These are phyloP conservation scores for Macquaria ambigua DNA, from an alignment of 2,113 vertebrate genomes.

Conservation along the genomic window DNA sequence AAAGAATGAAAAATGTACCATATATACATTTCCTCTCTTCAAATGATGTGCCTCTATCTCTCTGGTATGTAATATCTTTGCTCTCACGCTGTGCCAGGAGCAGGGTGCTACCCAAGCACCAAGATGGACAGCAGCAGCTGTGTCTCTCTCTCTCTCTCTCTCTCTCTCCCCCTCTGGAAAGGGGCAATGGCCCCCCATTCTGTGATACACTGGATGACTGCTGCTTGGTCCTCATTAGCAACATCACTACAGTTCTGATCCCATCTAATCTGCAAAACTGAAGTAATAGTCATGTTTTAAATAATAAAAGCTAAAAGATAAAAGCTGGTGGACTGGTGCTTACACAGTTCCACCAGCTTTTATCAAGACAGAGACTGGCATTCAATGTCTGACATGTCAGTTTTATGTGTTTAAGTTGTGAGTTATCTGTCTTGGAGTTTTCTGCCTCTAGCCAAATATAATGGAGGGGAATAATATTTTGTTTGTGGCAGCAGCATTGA, in stretches of 20 bases:
- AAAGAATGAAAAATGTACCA: background rate
- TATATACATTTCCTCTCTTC: constrained; percentile 3
- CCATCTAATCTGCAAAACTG: constrained; percentile 12
- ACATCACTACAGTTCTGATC: constrained; percentile 28
- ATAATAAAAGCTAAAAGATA: too few relatives aligned
- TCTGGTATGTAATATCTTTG: constrained; percentile 38
- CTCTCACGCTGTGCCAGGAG: constrained; percentile 42
- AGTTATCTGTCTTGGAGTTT: background rate
- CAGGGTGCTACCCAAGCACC: constrained; percentile 16
- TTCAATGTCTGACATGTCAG: background rate
- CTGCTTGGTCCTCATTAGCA: constrained; percentile 34
- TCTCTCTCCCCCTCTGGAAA: constrained; percentile 58
- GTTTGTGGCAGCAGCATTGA: background rate
- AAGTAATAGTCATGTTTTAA: background rate
- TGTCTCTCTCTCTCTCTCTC: constrained; percentile 44
- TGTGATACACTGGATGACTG: constrained; percentile 53
- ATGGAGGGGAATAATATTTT: background rate
- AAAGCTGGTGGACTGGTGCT: too few relatives aligned
- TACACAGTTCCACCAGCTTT: background rate
- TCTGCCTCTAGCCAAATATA: background rate
- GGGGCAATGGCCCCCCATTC: constrained; percentile 51
- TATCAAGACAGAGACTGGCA: background rate
- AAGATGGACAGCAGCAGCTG: constrained; percentile 90
- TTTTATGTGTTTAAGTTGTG: too few relatives aligned
- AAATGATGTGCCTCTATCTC: constrained; percentile 19